Conservation (phyloP, 2,797 vertebrate species). For the Oophaga sylvatica region DNA sequence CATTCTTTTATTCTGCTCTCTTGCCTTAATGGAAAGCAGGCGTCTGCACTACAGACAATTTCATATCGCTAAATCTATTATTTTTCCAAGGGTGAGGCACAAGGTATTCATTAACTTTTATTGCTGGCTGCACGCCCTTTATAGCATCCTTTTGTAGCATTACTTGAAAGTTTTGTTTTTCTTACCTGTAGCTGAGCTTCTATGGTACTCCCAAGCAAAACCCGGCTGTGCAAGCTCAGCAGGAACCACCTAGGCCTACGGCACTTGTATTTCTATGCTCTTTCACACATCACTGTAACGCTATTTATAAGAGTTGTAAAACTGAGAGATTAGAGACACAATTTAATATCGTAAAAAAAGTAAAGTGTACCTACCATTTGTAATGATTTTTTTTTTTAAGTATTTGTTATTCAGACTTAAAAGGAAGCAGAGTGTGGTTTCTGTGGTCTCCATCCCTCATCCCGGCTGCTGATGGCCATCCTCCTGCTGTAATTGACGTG, state of each 20-base stretch:
- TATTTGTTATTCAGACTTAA: too few relatives aligned
- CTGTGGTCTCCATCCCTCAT: too few relatives aligned
- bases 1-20: slow-evolving; percentile 6
- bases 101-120: slow-evolving; percentile 45
- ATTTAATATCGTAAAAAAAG: neutral
- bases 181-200: slow-evolving; percentile 27
- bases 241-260: slow-evolving; percentile 28
- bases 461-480: too few relatives aligned
- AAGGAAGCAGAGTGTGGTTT: too few relatives aligned
- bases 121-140: slow-evolving; percentile 31
- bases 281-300: neutral
- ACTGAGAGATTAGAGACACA: neutral
- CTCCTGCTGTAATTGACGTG: too few relatives aligned
- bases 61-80: slow-evolving; percentile 4
- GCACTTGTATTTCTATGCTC: neutral
- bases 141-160: slow-evolving; percentile 6
- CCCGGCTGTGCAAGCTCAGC: slow-evolving; percentile 11
- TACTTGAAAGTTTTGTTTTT: slow-evolving; percentile 40
- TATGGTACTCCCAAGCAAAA: slow-evolving; percentile 6
- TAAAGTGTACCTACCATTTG: too few relatives aligned
- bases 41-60: neutral
- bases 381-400: too few relatives aligned
- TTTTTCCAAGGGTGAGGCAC: slow-evolving; percentile 42
- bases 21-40: neutral
- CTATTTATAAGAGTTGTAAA: neutral